Conservation (phyloP, 2,888 invertebrate genomes). For the Chrysopilus asiliformis region DNA sequence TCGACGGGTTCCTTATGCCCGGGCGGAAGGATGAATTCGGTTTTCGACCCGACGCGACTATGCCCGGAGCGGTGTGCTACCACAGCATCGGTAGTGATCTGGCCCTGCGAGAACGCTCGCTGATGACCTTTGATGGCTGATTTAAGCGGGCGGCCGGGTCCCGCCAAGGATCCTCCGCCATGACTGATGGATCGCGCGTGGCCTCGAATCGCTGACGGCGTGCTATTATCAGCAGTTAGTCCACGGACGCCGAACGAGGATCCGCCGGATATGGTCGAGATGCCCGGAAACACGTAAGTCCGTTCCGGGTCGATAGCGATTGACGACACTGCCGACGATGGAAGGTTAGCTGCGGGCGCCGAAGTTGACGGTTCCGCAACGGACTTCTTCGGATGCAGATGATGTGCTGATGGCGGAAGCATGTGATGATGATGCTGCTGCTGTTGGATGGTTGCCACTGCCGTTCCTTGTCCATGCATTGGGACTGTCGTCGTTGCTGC, state of each 20-base stretch:
- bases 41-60: constrained; percentile 70
- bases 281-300: constrained; percentile 32
- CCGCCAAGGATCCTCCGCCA: constrained; percentile 50
- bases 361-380: constrained; percentile 6
- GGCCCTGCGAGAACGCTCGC: constrained; percentile 76
- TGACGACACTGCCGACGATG: constrained; percentile 5
- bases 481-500: not conserved
- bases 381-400: no score
- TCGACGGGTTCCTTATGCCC: constrained; percentile 69
- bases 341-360: constrained; percentile 1
- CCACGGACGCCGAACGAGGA: constrained; percentile 18
- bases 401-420: no score
- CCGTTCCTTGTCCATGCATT: no score
- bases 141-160: constrained; percentile 52
- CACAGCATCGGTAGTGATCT: constrained; percentile 50
- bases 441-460: no score
- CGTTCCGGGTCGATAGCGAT: constrained; percentile 32
- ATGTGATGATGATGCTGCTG: no score
- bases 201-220: constrained; percentile 31
- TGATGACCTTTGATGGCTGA: constrained; percentile 62
- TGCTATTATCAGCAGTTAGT: constrained; percentile 11
- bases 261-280: constrained; percentile 15
- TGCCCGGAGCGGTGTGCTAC: constrained; percentile 45
- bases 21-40: constrained; percentile 78
- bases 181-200: constrained; percentile 77